These are phyloP conservation scores for Polymixis flavicincta DNA, from an alignment of 2,888 invertebrate species.

Conservation along the genomic window DNA sequence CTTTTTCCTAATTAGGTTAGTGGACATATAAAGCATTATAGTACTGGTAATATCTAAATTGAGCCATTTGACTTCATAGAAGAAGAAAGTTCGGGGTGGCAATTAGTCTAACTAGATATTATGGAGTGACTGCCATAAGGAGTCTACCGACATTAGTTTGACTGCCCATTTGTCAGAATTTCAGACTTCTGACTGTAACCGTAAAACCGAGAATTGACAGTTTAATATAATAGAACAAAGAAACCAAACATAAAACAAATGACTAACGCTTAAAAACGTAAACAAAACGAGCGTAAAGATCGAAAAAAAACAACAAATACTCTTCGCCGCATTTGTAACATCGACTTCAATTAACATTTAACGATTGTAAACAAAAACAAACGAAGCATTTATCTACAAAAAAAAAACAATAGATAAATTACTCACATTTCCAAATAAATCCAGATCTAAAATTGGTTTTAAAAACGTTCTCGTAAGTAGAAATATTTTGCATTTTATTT, in stretches of 20 bases:
- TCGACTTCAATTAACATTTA: constrained; percentile 43
- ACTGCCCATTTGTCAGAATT: too few relatives aligned
- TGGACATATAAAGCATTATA: too few relatives aligned
- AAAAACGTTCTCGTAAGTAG: neutral
- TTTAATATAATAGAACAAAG: too few relatives aligned
- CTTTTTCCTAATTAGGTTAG: neutral
- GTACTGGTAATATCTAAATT: too few relatives aligned
- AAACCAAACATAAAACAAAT: constrained; percentile 2
- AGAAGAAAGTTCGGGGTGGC: too few relatives aligned
- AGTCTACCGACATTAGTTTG: too few relatives aligned
- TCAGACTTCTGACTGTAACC: neutral
- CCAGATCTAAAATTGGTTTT: neutral
- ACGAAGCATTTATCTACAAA: neutral
- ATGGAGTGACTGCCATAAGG: neutral
- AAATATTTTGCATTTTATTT: constrained; percentile 30
- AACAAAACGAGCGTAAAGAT: constrained; percentile 1
- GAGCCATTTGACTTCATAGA: too few relatives aligned
- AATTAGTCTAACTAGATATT: too few relatives aligned
- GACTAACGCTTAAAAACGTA: constrained; percentile 1
- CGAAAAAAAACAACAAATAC: neutral
- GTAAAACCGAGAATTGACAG: too few relatives aligned
- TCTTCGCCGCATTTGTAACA: constrained; percentile 19
- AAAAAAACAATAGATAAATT: constrained; percentile 12
- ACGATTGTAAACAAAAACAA: constrained; percentile 23
- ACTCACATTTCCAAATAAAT: constrained; percentile 10